These are phyloP conservation scores for Brachycybe producta DNA, from an alignment of 2,888 invertebrate genomes.

Conservation along the genomic window DNA sequence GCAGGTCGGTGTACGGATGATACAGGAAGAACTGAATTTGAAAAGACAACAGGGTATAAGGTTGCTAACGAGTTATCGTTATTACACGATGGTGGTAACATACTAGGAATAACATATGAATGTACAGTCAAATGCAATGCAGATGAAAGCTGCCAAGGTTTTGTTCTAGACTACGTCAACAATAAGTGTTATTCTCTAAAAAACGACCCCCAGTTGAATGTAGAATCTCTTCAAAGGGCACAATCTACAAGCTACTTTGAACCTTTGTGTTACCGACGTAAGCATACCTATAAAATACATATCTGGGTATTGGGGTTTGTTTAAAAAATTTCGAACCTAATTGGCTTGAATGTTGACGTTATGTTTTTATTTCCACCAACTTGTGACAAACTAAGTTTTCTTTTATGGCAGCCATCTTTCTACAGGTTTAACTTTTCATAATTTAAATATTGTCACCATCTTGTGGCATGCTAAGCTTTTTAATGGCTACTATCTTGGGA, in stretches of 20 bases:
- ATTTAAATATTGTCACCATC: too few species aligned
- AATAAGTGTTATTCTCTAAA: conserved; percentile 33
- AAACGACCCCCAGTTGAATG: conserved; percentile 28
- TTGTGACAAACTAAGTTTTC: background rate
- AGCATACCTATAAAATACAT: too few species aligned
- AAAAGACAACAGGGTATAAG: conserved; percentile 33
- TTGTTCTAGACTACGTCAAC: conserved; percentile 35
- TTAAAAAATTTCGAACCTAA: background rate
- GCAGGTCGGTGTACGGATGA: conserved; percentile 13
- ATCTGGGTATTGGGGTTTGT: background rate
- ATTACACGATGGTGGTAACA: conserved; percentile 13
- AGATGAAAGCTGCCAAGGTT: conserved; percentile 33
- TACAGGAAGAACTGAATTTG: conserved; percentile 25
- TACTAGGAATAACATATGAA: conserved; percentile 33
- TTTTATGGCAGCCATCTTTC: too few species aligned
- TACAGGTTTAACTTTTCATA: too few species aligned
- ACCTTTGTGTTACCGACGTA: conserved; percentile 32
- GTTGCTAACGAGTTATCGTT: conserved; percentile 21
- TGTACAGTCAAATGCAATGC: conserved; percentile 33
- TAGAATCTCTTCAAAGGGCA: conserved; percentile 29
- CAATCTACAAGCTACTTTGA: conserved; percentile 33
- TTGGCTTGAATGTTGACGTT: background rate
- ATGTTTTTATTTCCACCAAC: background rate
- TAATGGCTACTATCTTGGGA: too few species aligned
- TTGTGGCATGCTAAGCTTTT: too few species aligned